Evolutionary conservation across 1,140 invertebrate species (phyloP), one percentile per base, ranked within the genome.

Genomic region (Contarinia nasturtii): DNA sequence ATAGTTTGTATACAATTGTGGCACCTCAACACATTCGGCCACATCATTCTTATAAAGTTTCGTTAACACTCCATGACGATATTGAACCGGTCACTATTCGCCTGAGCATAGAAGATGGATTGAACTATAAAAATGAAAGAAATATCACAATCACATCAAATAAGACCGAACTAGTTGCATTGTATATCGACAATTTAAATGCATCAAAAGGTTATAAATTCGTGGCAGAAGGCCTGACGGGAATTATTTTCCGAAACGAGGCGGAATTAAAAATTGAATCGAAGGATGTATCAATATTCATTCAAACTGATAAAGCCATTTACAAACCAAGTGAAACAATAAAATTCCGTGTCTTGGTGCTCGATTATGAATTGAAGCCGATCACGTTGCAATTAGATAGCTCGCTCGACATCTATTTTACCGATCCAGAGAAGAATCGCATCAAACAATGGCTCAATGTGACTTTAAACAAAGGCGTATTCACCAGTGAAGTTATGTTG

Each of bases 301-400:
- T 96, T 51, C 91, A 96, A 63, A 94, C 90, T 0, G 92, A 97
- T 66, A 88, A 91, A 66, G 78, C 85, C 2, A 82, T 94, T 48
- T 97, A 96, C 61, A 87, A 93, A 59, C 90, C 90, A 1, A 78
- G 81, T 10, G 77, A 85, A 56, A 76, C 76, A 50, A 78, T 96
- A 7, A 74, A 82, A 56, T 95, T 92, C 57, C 74, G 91, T 51
- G 77, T 82, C n/a, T 67, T 96, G 27, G 72, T 86, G 20, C 65
- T 91, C 19, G 80, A 86, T 61, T 76, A 80, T 1, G 71, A 79
- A 51, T 67, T 91, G 10, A 76, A 79, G 54, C 87, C 62, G 49
- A 71, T 61, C 50, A 74, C 47, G 66, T 50, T 60, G 21, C 3
- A 4, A 7, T 7, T 7, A n/a, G 17, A 15, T 7, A 40, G 12